Percentiles rank a stretch among this genome's conserved stretches.
Conservation (phyloP, 2,888 invertebrate species). For the Taphrorychus bicolor region DNA sequence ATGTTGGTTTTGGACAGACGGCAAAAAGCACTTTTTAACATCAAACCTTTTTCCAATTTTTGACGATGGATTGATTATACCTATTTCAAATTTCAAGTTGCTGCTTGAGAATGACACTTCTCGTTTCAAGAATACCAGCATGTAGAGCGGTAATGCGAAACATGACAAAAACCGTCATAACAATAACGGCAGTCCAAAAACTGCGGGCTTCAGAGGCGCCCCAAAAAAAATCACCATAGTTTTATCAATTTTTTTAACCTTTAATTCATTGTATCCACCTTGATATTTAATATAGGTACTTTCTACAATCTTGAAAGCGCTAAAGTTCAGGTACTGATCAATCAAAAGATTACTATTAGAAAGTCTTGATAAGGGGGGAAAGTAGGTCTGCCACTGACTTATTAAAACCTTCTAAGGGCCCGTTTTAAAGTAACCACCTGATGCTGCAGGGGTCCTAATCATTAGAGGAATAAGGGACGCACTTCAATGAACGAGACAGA, state of each 20-base stretch:
- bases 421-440: conserved; percentile 15
- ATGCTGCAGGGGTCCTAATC: conserved; percentile 20
- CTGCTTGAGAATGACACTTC: background rate
- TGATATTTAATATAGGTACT: background rate
- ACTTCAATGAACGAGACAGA: conserved; percentile 24
- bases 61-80: no score
- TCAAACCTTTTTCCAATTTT: no score
- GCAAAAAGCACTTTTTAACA: no score
- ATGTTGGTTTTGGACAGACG: no score
- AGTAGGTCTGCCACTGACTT: background rate
- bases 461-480: conserved; percentile 19
- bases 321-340: no score
- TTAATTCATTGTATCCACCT: no score
- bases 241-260: no score
- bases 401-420: background rate
- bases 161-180: no score
- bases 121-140: background rate
- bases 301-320: no score
- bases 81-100: no score
- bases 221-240: background rate
- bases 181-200: background rate
- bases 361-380: background rate
- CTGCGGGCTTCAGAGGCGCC: background rate
- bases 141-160: background rate
- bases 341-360: no score